Conservation (phyloP, 2,113 vertebrate species). For the Elanoides forficatus region DNA sequence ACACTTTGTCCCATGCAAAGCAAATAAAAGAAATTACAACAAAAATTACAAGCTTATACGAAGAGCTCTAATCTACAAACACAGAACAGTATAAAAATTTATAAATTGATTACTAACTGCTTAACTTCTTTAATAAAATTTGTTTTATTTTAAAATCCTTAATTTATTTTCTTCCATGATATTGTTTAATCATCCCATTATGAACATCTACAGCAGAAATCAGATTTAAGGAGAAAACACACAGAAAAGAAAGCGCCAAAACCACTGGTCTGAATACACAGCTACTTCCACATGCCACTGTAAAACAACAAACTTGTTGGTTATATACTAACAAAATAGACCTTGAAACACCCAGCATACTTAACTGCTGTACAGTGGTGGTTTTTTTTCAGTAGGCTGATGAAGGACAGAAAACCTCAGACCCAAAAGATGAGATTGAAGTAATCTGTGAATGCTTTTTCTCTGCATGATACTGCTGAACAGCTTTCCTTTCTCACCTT, state of each 20-base stretch:
- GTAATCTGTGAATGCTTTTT: rapidly evolving
- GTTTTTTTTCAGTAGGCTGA: not conserved
- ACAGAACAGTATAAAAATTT: not conserved
- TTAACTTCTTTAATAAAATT: not conserved
- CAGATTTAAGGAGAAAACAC: not conserved
- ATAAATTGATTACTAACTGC: not conserved
- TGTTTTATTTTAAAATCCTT: not conserved
- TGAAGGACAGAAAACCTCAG: not conserved
- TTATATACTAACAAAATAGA: not conserved
- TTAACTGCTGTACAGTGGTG: not conserved
- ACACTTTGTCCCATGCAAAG: not conserved
- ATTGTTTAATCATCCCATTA: not conserved
- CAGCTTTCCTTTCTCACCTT: not conserved
- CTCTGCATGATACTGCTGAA: not conserved
- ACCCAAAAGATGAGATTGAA: not conserved
- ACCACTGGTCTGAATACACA: not conserved
- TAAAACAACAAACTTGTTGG: not conserved
- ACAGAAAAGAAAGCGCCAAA: not conserved
- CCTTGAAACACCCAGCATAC: not conserved
- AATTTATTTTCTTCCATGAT: not conserved
- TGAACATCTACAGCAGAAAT: not conserved
- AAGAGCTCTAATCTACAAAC: not conserved
- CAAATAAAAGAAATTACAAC: not conserved
- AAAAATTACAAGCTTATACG: not conserved
- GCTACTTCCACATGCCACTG: not conserved